Conservation (phyloP, 2,888 invertebrate genomes). For the Limnephilus lunatus region DNA sequence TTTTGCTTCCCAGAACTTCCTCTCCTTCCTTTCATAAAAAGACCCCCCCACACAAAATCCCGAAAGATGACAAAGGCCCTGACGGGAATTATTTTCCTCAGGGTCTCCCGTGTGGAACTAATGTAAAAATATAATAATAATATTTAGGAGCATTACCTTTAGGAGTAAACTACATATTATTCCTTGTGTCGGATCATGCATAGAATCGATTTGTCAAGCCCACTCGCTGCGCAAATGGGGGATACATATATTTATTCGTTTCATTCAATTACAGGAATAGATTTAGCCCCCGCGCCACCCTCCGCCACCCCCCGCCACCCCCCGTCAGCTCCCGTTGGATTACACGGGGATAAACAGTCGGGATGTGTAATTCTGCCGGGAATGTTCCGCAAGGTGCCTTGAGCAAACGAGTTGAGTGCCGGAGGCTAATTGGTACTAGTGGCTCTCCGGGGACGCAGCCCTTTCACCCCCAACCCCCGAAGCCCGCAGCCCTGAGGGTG, state of each 20-base stretch:
- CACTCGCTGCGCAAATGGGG: background rate
- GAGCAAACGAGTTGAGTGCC: constrained; percentile 20
- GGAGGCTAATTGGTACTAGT: constrained; percentile 60
- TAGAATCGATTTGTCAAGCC: background rate
- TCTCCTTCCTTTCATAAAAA: too few species aligned
- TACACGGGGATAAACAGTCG: background rate
- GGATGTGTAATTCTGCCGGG: constrained; percentile 14
- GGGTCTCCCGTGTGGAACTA: too few species aligned
- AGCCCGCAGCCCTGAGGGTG: background rate
- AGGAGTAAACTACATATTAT: background rate
- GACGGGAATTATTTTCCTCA: too few species aligned
- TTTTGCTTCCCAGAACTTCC: too few species aligned
- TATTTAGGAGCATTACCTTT: background rate
- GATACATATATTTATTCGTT: constrained; percentile 32
- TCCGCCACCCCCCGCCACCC: background rate
- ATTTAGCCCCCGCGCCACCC: background rate
- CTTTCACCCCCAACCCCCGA: constrained; percentile 35
- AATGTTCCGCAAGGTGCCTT: constrained; percentile 38
- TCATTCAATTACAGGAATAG: constrained; percentile 47
- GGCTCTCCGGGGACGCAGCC: constrained; percentile 54
- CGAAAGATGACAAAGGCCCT: too few species aligned
- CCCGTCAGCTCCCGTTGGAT: background rate
- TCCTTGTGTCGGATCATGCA: background rate
- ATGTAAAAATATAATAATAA: too few species aligned
- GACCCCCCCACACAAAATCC: too few species aligned